Evolutionary conservation across 2,888 invertebrate genomes (phyloP).

Genomic region (Lordiphosa andalusiaca): DNA sequence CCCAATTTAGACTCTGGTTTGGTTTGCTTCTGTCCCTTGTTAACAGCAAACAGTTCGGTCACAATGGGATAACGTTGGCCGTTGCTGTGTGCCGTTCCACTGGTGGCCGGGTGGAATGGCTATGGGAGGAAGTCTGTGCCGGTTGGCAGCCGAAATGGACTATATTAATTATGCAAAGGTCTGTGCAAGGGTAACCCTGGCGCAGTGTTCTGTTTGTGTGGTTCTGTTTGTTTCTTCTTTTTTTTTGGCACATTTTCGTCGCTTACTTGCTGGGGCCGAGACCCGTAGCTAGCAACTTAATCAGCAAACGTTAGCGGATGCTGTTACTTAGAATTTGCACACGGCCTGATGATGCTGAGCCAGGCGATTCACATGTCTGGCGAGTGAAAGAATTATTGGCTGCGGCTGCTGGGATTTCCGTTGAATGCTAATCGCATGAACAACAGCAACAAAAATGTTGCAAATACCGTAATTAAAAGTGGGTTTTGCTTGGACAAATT

Average conservation of each 20-base stretch:
- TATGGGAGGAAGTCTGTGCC: constrained; percentile 6
- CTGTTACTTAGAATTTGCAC: constrained; percentile 59
- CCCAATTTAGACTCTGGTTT: constrained; percentile 62
- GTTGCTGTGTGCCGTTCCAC: constrained; percentile 27
- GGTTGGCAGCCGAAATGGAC: constrained; percentile 5
- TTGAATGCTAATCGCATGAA: constrained; percentile 23
- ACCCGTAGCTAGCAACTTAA: constrained; percentile 56
- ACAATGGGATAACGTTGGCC: constrained; percentile 67
- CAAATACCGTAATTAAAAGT: constrained; percentile 51
- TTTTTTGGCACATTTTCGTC: constrained; percentile 46
- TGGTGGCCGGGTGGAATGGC: background rate
- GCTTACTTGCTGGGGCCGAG: constrained; percentile 7
- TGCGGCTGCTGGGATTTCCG: constrained; percentile 17
- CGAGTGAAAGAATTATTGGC: constrained; percentile 42
- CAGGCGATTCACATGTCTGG: constrained; percentile 36
- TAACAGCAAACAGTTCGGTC: constrained; percentile 62
- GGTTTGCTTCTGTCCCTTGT: constrained; percentile 51
- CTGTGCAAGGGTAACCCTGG: constrained; percentile 12
- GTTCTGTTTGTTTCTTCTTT: constrained; percentile 28
- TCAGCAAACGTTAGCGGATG: constrained; percentile 66
- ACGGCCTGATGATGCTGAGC: constrained; percentile 8
- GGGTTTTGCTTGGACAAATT: constrained; percentile 41
- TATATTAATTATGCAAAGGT: background rate
- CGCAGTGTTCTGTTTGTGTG: constrained; percentile 2
- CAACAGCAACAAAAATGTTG: constrained; percentile 12